Evolutionary conservation across 2,797 vertebrate species (phyloP).

Genomic region (Onychomys torridus): DNA sequence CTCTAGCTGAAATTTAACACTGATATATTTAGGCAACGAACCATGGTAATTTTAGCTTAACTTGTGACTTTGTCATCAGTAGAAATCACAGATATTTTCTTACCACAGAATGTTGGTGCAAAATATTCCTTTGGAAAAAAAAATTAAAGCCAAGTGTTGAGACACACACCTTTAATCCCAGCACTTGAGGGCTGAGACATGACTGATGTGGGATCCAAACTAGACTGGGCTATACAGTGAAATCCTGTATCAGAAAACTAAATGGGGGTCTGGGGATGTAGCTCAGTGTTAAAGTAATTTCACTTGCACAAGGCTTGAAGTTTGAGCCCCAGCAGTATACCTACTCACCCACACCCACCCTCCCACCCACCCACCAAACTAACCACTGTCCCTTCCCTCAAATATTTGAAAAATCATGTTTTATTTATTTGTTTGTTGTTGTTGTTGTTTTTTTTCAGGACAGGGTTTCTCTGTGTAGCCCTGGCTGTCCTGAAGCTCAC

Average conservation of each 20-base stretch:
- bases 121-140: not conserved
- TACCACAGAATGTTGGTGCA: not conserved
- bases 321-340: not conserved
- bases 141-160: not conserved
- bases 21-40: not conserved
- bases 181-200: not conserved
- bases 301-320: too few species aligned
- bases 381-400: not conserved
- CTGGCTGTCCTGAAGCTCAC: not conserved
- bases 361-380: not conserved
- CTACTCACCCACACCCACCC: not conserved
- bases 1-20: constrained; percentile 47
- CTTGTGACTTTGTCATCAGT: constrained; percentile 44
- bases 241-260: not conserved
- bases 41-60: constrained; percentile 51
- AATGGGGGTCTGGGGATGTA: not conserved
- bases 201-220: not conserved
- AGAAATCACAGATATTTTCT: constrained; percentile 25
- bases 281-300: not conserved
- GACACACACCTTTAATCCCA: not conserved
- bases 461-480: not conserved
- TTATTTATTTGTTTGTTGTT: not conserved
- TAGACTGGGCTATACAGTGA: not conserved
- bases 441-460: not conserved
- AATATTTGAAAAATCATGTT: constrained; percentile 41